Evolutionary conservation across 2,797 vertebrate genomes (phyloP).

Genomic region (Tinamus major): DNA sequence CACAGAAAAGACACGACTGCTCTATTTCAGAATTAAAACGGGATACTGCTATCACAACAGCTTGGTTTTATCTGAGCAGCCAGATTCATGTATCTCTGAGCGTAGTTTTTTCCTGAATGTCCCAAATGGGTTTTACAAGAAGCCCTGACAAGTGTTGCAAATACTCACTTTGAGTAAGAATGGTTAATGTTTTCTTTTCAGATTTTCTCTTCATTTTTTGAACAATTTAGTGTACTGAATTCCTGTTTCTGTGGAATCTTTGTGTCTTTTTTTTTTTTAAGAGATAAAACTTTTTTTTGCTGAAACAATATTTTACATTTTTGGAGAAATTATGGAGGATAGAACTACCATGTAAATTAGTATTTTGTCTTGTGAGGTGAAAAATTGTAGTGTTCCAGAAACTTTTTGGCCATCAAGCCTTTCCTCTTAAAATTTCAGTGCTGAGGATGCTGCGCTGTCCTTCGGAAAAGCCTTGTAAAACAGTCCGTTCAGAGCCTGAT

Average conservation of each 20-base stretch:
- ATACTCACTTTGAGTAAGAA: not conserved
- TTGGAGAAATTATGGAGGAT: not conserved
- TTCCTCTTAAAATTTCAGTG: not conserved
- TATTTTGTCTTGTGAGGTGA: not conserved
- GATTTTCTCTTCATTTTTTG: not conserved
- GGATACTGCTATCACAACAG: not conserved
- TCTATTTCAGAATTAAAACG: not conserved
- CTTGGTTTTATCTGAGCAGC: not conserved
- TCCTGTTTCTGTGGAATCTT: not conserved
- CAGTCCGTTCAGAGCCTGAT: not conserved
- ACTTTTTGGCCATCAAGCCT: not conserved
- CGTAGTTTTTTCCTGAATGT: not conserved
- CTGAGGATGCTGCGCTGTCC: not conserved
- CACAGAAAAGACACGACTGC: not conserved
- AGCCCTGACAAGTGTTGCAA: rapidly evolving
- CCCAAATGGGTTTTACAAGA: not conserved
- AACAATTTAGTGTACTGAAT: not conserved
- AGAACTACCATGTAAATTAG: not conserved
- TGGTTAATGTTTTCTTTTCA: not conserved
- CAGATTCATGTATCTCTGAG: not conserved
- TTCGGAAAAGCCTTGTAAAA: not conserved
- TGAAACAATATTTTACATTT: not conserved
- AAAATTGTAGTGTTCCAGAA: not conserved
- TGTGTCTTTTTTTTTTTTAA: not conserved
- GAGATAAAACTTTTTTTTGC: not conserved